phyloP scores from a whole-genome alignment of 2,113 vertebrate genomes.

The Crocuta crocuta region DNA sequence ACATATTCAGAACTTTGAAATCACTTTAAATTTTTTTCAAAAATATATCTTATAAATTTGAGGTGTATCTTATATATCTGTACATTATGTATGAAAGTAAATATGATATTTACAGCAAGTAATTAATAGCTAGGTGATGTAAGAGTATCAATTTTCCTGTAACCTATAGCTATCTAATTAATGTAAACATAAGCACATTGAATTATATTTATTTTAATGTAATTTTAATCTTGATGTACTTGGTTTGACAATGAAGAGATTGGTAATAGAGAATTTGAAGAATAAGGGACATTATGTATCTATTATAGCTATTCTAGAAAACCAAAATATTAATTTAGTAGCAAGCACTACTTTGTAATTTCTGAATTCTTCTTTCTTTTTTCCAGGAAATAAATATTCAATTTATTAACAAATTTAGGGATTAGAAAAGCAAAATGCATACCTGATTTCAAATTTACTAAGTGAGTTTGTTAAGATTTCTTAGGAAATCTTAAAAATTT shows the following conservation, averaged over 20 bases:
- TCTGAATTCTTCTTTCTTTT: slow-evolving; percentile 5
- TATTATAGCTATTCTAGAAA: neutral
- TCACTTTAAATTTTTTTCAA: neutral
- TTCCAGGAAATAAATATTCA: neutral
- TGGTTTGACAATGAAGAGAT: neutral
- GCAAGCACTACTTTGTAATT: neutral
- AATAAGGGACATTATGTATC: neutral
- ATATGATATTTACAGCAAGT: neutral
- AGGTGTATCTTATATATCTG: neutral
- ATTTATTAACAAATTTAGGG: slow-evolving; percentile 38
- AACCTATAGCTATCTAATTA: neutral
- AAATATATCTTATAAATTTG: neutral
- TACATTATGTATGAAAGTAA: neutral
- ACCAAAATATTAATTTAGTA: neutral
- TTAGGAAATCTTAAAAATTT: slow-evolving; percentile 35
- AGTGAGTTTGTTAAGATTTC: neutral
- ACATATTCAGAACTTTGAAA: neutral
- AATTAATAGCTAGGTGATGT: neutral
- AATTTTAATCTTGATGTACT: neutral
- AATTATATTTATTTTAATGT: neutral
- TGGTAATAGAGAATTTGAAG: neutral
- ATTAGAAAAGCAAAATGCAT: neutral
- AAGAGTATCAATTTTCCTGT: neutral
- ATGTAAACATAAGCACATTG: neutral
- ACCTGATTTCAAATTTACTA: slow-evolving; percentile 37